Base-by-base conservation (phyloP, 2,113 vertebrate species). In the Orthonyx spaldingii region DNA sequence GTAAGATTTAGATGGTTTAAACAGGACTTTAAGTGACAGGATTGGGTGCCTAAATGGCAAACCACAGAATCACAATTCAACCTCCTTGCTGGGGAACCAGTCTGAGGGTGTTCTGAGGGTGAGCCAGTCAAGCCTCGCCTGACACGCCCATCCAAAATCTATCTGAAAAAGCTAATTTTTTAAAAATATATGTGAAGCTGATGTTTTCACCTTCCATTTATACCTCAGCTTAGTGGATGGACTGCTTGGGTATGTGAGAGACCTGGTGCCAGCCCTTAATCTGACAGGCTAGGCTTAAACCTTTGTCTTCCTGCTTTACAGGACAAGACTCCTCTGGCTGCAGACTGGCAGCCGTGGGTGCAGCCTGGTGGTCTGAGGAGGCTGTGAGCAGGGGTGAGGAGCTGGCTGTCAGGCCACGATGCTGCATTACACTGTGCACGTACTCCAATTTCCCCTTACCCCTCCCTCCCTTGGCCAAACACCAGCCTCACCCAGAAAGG, bases 281-380 rank as follows among this genome's bases (percentile, higher is more conserved):
- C 8, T 37, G 24, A 33, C 60, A 20, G 21, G 8, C 24, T 41
- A 32, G 32, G 33, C 6, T 49, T 19, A 50, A 59, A 33, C 6
- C 6, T 6, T 50, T 27, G 69, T n/a, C 4, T 60, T 87, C 22
- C 11, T 17, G 1, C 24, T 55, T 55, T 26, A 44, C 6, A 42
- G 28, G 27, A 37, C 21, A 63, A n/a, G 10, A 0, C 4, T 2
- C 1, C 10, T 12, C 1, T 26, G 23, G 19, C 20, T 33, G 11
- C 22, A 50, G n/a, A 7, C 17, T 11, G 33, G 18, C 24, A 68
- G 10, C 28, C 0, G 0, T 6, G 39, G 10, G 32, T 33, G 53
- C 64, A 76, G 39, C 13, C 27, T 42, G 12, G 24, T 12, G 42
- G 10, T 33, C 37, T n/a, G 57, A 28, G 68, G 20, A n/a, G 60